Percentiles rank a stretch among this genome's conserved stretches.
These are phyloP conservation scores for Leucoraja erinaceus DNA, from an alignment of 2,113 vertebrate species.

Conservation along the genomic window DNA sequence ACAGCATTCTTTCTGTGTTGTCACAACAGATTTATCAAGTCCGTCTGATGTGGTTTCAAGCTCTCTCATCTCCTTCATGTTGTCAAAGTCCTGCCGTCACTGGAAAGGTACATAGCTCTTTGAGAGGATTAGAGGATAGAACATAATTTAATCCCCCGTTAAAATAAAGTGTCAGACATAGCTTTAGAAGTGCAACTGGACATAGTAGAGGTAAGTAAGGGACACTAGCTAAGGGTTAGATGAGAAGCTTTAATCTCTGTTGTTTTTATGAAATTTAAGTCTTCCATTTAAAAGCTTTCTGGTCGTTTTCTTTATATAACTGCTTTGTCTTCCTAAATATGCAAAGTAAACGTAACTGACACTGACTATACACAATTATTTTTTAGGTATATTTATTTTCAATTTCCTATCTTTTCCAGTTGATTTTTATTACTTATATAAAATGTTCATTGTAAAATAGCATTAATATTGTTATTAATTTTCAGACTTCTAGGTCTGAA, in stretches of 20 bases:
- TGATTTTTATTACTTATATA: not conserved
- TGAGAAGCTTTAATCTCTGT: conserved; percentile 26
- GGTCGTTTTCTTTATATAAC: not conserved
- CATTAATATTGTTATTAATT: not conserved
- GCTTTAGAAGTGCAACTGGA: conserved; percentile 40
- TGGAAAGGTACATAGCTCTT: conserved; percentile 56
- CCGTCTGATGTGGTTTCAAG: conserved; percentile 59
- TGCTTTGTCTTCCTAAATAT: not conserved
- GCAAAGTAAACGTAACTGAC: not conserved
- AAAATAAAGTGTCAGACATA: conserved; percentile 54
- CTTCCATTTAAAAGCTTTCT: not conserved
- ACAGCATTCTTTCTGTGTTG: conserved; percentile 57
- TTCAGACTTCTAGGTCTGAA: not conserved
- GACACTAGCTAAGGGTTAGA: conserved; percentile 35
- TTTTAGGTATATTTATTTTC: not conserved
- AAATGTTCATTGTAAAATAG: not conserved
- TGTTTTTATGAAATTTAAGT: conserved; percentile 31
- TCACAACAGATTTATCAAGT: conserved; percentile 60
- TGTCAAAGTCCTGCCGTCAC: conserved; percentile 64
- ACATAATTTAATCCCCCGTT: conserved; percentile 54
- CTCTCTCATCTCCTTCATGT: conserved; percentile 56
- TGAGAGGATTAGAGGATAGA: conserved; percentile 66
- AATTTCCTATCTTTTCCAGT: not conserved
- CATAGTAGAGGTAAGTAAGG: conserved; percentile 33
- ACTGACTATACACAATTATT: not conserved